Evolutionary conservation across 2,797 vertebrate species (phyloP).

Genomic region (Ambastaia sidthimunki): DNA sequence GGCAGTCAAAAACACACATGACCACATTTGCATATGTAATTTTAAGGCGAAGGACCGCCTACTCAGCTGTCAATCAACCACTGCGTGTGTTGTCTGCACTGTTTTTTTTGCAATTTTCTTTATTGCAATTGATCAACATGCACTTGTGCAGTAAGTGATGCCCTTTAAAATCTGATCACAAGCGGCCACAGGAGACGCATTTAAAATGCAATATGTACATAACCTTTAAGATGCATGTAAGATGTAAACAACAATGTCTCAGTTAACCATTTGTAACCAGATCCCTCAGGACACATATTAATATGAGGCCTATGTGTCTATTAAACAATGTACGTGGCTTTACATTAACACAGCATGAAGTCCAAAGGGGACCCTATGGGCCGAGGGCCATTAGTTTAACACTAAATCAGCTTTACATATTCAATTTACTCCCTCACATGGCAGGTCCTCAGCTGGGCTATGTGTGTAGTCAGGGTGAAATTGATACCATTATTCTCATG

Average conservation of each 20-base stretch:
- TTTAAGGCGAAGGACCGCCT: no score
- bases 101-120: no score
- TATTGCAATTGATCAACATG: no score
- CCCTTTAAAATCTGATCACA: no score
- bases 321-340: neutral
- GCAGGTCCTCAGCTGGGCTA: conserved; percentile 47
- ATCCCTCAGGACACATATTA: neutral
- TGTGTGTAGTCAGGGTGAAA: conserved; percentile 53
- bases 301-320: neutral
- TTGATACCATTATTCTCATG: conserved; percentile 35
- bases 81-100: no score
- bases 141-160: no score
- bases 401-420: conserved; percentile 40
- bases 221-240: neutral
- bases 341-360: neutral
- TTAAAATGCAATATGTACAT: no score
- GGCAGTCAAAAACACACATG: no score
- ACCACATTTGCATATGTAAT: no score
- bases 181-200: no score
- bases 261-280: neutral
- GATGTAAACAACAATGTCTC: neutral
- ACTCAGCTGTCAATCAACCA: no score
- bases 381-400: conserved; percentile 4
- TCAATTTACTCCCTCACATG: conserved; percentile 28
- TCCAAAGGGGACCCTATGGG: neutral